Base-by-base conservation (phyloP, 2,888 invertebrate species). In the Idaea straminata region DNA sequence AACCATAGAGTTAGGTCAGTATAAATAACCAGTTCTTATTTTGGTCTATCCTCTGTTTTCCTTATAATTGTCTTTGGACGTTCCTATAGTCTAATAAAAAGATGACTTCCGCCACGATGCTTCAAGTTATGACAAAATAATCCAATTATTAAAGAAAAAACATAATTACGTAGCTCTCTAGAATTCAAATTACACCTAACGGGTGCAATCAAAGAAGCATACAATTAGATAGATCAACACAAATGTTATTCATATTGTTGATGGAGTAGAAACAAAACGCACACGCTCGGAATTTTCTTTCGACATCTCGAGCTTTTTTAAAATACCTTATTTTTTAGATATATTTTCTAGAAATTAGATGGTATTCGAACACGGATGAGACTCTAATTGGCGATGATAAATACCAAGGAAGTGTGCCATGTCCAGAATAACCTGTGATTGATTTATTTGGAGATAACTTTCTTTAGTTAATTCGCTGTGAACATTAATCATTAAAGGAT, bases 361-460 rank as follows among this genome's bases (percentile, higher is more conserved):
- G 74, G 77, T 76, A 79, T 83, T 74, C 78, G 76, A 75, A 88
- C 83, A 78, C 89, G 90, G 90, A 91, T 89, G 85, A 74, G 64
- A 66, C 66, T 69, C 83, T 87, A 88, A 89, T 90, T 89, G 83
- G 83, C 81, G 77, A 83, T 82, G 83, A 88, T 86, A 83, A 86
- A 87, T 86, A 81, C 70, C 71, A 64, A 78, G 77, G 77, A 82
- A 76, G 77, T 82, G 78, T 79, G 80, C 69, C 75, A 78, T 77
- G 74, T 71, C 70, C 74, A 67, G 68, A 78, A 77, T 77, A 62
- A 61, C 62, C 64, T 65, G 64, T 69, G 71, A 74, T 74, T 75
- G 68, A 72, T 72, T 72, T 65, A 67, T 62, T 69, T 65, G 64
- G 62, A 61, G 63, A 62, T 70, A 64, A 68, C 71, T 70, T 71